These are phyloP conservation scores for Cisticola juncidis DNA, from an alignment of 2,113 vertebrate species.

Conservation along the genomic window DNA sequence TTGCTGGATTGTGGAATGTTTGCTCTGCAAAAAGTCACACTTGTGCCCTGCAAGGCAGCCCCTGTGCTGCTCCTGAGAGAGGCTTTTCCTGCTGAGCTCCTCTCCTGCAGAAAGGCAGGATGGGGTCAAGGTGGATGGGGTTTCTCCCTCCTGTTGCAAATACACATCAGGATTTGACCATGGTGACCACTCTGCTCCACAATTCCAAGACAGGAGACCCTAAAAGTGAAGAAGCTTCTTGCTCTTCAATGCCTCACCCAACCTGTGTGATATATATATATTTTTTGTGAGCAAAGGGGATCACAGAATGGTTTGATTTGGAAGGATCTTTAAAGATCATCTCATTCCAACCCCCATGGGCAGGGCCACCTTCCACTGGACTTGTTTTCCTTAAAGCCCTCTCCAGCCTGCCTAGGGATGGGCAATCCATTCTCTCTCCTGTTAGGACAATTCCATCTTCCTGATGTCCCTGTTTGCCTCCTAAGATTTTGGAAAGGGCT, in stretches of 20 bases:
- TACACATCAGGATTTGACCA: background rate
- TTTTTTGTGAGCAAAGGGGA: background rate
- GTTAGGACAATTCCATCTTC: background rate
- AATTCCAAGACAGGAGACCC: background rate
- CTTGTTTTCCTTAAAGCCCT: background rate
- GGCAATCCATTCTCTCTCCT: background rate
- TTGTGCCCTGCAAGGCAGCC: background rate
- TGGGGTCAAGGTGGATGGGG: background rate
- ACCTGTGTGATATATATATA: fast-evolving
- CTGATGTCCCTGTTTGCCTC: background rate
- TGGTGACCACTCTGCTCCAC: background rate
- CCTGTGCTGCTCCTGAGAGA: background rate
- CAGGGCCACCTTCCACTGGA: background rate
- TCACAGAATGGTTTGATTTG: background rate
- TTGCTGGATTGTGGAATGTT: background rate
- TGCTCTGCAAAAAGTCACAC: background rate
- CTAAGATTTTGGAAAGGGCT: background rate
- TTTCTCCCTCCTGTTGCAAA: background rate
- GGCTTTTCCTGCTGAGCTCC: background rate
- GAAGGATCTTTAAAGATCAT: background rate
- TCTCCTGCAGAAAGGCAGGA: background rate
- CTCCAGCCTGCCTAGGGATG: background rate
- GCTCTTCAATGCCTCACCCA: background rate
- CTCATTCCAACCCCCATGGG: background rate
- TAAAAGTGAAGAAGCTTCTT: background rate